Evolutionary conservation across 1,140 invertebrate species (phyloP).

Genomic region (Tetragonula clypearis): DNA sequence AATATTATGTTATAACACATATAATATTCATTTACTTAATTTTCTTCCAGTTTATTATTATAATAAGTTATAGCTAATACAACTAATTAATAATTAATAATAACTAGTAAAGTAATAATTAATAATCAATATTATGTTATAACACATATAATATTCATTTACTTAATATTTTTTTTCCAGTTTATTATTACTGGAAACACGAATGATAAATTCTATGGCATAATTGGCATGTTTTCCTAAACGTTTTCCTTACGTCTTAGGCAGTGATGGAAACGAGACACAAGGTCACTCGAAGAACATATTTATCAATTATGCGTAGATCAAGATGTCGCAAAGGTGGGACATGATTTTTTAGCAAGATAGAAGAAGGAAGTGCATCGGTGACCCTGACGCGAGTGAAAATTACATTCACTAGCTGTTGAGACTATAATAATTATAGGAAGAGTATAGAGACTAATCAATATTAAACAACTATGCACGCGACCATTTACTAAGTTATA

Average conservation of each 20-base stretch:
- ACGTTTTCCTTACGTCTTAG: not conserved
- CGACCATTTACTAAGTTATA: not conserved
- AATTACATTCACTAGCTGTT: not conserved
- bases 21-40: not conserved
- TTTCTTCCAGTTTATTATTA: not conserved
- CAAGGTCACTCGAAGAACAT: not conserved
- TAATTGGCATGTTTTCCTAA: not conserved
- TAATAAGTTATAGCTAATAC: no score
- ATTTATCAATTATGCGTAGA: not conserved
- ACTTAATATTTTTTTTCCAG: not conserved
- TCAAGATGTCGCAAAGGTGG: not conserved
- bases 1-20: not conserved
- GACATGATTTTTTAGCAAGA: not conserved
- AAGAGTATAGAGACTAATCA: conserved; percentile 36
- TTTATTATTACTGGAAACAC: not conserved
- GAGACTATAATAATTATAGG: conserved; percentile 45
- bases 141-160: not conserved
- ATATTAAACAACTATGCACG: conserved; percentile 36
- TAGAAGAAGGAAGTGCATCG: not conserved
- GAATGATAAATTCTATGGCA: not conserved
- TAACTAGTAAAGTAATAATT: no score
- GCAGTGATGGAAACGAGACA: not conserved
- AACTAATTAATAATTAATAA: no score
- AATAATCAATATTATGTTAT: no score
- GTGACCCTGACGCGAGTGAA: not conserved